Percentiles rank a stretch among this genome's conserved stretches.
These are phyloP conservation scores for Rallus limicola DNA, from an alignment of 2,113 vertebrate genomes.

Conservation along the genomic window DNA sequence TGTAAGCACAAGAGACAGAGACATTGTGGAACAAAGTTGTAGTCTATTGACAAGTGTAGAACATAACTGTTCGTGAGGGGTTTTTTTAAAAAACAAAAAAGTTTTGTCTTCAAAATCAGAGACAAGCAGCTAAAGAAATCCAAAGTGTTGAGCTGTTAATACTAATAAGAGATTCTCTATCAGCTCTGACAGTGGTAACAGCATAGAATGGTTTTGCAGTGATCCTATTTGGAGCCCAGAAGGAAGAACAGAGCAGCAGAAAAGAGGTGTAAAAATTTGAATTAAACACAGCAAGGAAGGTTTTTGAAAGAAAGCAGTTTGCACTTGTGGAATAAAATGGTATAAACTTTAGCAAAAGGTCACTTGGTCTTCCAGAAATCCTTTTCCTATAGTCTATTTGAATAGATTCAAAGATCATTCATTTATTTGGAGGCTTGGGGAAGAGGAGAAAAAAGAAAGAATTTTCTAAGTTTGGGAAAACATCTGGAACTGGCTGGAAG, in stretches of 20 bases:
- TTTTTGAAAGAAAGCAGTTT: not conserved
- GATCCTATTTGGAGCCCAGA: not conserved
- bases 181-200: not conserved
- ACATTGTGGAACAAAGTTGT: not conserved
- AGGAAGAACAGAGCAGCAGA: not conserved
- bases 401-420: not conserved
- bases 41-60: not conserved
- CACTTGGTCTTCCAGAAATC: not conserved
- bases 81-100: not conserved
- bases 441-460: not conserved
- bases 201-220: not conserved
- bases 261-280: not conserved
- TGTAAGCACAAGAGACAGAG: not conserved
- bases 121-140: not conserved
- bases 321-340: not conserved
- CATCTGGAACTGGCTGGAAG: not conserved
- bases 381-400: not conserved
- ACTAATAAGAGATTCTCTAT: not conserved
- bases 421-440: rapidly evolving
- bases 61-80: not conserved
- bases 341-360: not conserved
- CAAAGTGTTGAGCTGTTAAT: not conserved
- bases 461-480: not conserved
- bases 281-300: not conserved
- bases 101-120: not conserved